phyloP scores from a whole-genome alignment of 2,888 invertebrate species.

The Protonemura montana region DNA sequence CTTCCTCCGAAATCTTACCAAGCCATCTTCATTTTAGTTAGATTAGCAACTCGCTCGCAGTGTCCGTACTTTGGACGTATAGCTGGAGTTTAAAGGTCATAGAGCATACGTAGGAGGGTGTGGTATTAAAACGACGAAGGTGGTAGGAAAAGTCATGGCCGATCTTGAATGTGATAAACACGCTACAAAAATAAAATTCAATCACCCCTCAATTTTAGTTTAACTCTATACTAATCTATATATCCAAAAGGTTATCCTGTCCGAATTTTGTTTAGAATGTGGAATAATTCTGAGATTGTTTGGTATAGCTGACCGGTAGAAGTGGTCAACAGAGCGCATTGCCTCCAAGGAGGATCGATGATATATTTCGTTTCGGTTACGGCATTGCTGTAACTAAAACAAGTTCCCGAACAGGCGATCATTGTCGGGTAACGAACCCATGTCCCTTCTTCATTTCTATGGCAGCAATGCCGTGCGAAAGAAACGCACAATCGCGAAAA shows the following conservation, averaged over 20 bases:
- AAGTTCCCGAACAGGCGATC: neutral
- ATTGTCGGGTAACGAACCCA: neutral
- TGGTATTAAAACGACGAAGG: conserved; percentile 12
- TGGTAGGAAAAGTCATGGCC: conserved; percentile 33
- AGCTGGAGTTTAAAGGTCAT: neutral
- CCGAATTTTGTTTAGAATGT: neutral
- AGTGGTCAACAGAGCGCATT: neutral
- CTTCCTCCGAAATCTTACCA: neutral
- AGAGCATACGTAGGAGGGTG: conserved; percentile 30
- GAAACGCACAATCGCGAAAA: neutral
- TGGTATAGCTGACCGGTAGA: neutral
- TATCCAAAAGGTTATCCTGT: conserved; percentile 1
- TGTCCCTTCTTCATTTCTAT: neutral
- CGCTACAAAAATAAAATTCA: conserved; percentile 20
- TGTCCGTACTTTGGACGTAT: neutral
- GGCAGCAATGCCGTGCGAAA: neutral
- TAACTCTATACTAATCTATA: conserved; percentile 18
- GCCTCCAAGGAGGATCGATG: neutral
- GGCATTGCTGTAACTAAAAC: conserved; percentile 7
- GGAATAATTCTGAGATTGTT: neutral
- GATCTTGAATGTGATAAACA: conserved; percentile 23
- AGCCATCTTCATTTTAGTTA: neutral
- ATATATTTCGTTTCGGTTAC: neutral
- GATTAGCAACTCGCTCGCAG: neutral
- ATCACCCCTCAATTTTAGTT: conserved; percentile 18